Conservation (phyloP, 1,140 invertebrate species). For the Drosophila nigrodunni region DNA sequence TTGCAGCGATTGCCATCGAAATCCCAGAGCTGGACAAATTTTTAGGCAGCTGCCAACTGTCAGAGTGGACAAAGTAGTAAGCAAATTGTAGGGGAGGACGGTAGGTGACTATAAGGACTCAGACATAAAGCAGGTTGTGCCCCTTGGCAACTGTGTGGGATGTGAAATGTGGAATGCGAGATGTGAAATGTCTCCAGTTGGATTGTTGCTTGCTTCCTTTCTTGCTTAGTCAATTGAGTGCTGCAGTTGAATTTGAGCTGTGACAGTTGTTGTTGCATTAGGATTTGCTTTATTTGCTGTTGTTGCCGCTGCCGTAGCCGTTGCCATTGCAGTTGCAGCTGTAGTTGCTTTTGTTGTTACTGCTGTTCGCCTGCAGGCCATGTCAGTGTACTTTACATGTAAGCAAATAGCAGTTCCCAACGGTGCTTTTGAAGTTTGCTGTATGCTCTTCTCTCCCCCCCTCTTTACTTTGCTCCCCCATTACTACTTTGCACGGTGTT, state of each 20-base stretch:
- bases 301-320: constrained; percentile 11
- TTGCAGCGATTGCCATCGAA: constrained; percentile 72
- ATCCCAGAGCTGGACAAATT: constrained; percentile 66
- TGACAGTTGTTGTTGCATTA: constrained; percentile 37
- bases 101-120: neutral
- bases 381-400: constrained; percentile 54
- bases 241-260: constrained; percentile 35
- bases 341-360: neutral
- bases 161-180: neutral
- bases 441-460: neutral
- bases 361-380: constrained; percentile 29
- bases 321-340: constrained; percentile 15
- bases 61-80: constrained; percentile 55
- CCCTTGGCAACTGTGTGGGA: constrained; percentile 48
- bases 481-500: neutral
- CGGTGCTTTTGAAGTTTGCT: constrained; percentile 37
- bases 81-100: constrained; percentile 15
- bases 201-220: constrained; percentile 17
- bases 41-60: constrained; percentile 79
- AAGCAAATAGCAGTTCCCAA: constrained; percentile 47
- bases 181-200: constrained; percentile 29
- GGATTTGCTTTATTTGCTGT: constrained; percentile 37
- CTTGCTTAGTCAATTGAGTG: constrained; percentile 48
- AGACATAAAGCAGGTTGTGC: constrained; percentile 37
- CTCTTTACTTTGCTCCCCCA: no score